Evolutionary conservation across 2,113 vertebrate genomes (phyloP).

Genomic region (Corythoichthys haematopterus): DNA sequence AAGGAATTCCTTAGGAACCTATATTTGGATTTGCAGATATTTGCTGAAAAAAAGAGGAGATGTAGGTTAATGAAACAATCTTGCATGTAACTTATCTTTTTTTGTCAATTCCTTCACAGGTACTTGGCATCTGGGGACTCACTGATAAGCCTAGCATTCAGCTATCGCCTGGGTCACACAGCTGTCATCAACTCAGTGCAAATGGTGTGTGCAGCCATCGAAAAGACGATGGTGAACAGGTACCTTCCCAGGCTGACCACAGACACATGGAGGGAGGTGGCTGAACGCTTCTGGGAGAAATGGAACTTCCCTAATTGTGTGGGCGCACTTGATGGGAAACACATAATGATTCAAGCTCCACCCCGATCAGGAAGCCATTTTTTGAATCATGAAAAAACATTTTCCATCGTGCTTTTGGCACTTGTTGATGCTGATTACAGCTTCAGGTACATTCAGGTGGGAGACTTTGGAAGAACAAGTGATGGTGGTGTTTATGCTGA

Average conservation of each 20-base stretch:
- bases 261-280: slow-evolving; percentile 7
- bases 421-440: no score
- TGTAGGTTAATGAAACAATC: neutral
- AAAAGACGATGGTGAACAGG: neutral
- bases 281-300: slow-evolving; percentile 10
- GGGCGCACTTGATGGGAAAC: no score
- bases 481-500: slow-evolving; percentile 17
- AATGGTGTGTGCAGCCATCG: no score
- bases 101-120: neutral
- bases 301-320: neutral
- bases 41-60: neutral
- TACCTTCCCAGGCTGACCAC: neutral
- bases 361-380: slow-evolving; percentile 8
- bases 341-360: neutral
- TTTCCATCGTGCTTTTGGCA: slow-evolving; percentile 25
- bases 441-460: slow-evolving; percentile 12
- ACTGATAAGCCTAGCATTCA: no score
- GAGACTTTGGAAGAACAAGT: slow-evolving; percentile 17
- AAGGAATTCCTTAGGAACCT: neutral
- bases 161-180: no score
- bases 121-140: slow-evolving; percentile 6
- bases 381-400: slow-evolving; percentile 30
- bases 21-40: neutral
- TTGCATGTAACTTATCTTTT: neutral
- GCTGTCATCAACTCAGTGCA: no score